A percentile compares a stretch with the other conserved stretches of the same genome.
phyloP scores from a whole-genome alignment of 2,113 vertebrate species.

The Lycocorax pyrrhopterus region DNA sequence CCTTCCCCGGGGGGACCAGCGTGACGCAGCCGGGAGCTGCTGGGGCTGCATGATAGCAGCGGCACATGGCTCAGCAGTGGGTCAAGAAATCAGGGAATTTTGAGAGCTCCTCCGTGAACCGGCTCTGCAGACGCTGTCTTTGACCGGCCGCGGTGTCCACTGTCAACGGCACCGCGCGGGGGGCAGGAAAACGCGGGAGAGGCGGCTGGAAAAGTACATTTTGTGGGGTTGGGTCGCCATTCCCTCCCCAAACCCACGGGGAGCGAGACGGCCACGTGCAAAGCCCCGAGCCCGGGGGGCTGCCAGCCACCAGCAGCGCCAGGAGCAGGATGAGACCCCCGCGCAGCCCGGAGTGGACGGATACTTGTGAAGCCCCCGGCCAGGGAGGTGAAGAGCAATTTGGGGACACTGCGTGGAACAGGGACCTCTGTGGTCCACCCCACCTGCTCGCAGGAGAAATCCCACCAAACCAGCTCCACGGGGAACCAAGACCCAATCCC shows the following conservation, averaged over 20 bases:
- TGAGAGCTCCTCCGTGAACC: not conserved
- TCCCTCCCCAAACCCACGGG: not conserved
- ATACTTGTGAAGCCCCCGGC: rapidly evolving
- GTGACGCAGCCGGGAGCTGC: not conserved
- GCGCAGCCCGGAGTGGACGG: rapidly evolving
- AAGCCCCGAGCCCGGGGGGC: not conserved
- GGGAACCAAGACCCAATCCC: not conserved
- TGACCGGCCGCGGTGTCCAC: not conserved
- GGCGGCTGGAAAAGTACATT: not conserved
- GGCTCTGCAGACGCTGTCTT: not conserved
- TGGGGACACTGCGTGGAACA: rapidly evolving
- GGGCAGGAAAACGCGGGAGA: not conserved
- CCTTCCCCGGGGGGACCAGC: not conserved
- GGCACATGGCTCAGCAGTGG: not conserved
- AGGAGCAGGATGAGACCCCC: not conserved
- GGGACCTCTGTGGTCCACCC: not conserved
- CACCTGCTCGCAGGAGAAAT: not conserved
- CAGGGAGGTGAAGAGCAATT: not conserved
- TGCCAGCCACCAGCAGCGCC: not conserved
- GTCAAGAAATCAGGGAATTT: not conserved
- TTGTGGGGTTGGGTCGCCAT: rapidly evolving
- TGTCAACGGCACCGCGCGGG: rapidly evolving
- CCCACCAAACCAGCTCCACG: rapidly evolving
- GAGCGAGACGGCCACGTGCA: rapidly evolving
- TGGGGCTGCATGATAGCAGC: not conserved